Percentiles rank a stretch among this genome's conserved stretches.
Evolutionary conservation across 2,113 vertebrate species (phyloP).

Genomic region (Pyrgilauda ruficollis): DNA sequence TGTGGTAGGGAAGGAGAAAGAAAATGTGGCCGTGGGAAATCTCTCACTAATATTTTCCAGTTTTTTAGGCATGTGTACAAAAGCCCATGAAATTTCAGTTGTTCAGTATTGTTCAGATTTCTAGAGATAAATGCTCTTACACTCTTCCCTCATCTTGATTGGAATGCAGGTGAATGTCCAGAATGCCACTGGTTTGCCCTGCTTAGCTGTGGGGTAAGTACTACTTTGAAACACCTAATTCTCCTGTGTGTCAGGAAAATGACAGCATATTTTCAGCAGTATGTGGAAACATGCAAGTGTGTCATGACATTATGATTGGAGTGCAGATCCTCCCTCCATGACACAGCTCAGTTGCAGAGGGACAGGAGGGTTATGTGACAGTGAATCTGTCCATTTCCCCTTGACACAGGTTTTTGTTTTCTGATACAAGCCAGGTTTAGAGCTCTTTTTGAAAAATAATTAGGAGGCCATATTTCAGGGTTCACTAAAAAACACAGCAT

Average conservation of each 20-base stretch:
- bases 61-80: neutral
- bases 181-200: neutral
- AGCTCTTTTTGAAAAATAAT: neutral
- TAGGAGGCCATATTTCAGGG: neutral
- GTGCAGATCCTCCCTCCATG: neutral
- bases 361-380: neutral
- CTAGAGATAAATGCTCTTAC: neutral
- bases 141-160: neutral
- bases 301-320: neutral
- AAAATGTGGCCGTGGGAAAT: neutral
- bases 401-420: neutral
- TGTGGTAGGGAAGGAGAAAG: rapidly evolving
- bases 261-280: neutral
- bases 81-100: neutral
- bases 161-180: neutral
- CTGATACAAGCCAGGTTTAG: neutral
- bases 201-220: neutral
- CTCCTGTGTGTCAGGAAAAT: neutral
- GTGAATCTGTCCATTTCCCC: neutral
- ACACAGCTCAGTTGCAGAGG: neutral
- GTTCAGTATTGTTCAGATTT: neutral
- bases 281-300: neutral
- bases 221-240: neutral
- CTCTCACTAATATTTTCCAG: neutral
- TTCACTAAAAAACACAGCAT: neutral